These are phyloP conservation scores for Propithecus perrieri DNA, from an alignment of 2,797 vertebrate species.

Conservation along the genomic window DNA sequence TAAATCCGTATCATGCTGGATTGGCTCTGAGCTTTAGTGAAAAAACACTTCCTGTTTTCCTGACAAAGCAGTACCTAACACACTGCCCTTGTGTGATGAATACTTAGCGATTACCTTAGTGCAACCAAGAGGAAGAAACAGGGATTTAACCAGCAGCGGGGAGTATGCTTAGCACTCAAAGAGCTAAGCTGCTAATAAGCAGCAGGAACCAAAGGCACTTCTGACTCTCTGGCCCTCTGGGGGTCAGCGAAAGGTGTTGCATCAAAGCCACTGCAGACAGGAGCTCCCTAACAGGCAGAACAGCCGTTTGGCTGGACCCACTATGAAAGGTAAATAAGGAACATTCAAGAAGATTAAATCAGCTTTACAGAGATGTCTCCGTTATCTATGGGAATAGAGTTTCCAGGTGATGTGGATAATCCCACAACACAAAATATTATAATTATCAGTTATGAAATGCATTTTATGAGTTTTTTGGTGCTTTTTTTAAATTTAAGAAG, in stretches of 20 bases:
- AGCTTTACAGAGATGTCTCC: constrained; percentile 6
- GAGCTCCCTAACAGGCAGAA: not conserved
- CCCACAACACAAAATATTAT: not conserved
- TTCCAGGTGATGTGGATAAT: not conserved
- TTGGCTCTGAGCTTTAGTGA: not conserved
- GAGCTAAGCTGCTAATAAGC: constrained; percentile 54
- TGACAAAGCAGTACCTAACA: not conserved
- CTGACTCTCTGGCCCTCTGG: not conserved
- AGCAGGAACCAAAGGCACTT: constrained; percentile 25
- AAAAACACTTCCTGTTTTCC: constrained; percentile 8
- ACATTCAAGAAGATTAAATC: not conserved
- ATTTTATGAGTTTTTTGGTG: not conserved
- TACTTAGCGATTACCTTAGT: constrained; percentile 35
- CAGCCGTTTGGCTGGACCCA: not conserved
- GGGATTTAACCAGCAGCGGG: constrained; percentile 57
- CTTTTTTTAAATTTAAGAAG: not conserved
- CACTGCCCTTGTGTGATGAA: constrained; percentile 30
- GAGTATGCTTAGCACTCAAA: not conserved
- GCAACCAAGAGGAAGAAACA: constrained; percentile 61
- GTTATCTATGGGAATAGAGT: not conserved
- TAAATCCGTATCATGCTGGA: constrained; percentile 23
- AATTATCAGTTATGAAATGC: not conserved
- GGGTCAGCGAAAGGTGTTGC: not conserved
- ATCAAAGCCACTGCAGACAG: not conserved
- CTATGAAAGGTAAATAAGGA: not conserved